These are phyloP conservation scores for Anolis apletophallus DNA, from an alignment of 2,797 vertebrate genomes.

Conservation along the genomic window DNA sequence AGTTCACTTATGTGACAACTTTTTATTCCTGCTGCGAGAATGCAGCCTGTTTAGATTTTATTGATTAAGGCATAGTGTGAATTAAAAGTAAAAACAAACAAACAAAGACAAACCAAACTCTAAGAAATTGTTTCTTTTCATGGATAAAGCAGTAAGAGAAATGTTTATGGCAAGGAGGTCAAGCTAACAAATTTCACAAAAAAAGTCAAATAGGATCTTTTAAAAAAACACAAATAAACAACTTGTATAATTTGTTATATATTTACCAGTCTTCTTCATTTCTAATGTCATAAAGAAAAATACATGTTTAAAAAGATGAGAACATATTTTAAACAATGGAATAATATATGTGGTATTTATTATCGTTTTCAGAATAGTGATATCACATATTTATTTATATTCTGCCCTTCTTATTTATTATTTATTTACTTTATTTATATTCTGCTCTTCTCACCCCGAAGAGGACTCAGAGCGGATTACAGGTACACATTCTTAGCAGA, in stretches of 20 bases:
- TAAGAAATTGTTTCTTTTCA: constrained; percentile 21
- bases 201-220: neutral
- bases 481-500: too few relatives aligned
- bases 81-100: constrained; percentile 47
- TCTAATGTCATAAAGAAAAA: neutral
- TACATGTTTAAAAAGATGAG: neutral
- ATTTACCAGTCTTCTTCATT: neutral
- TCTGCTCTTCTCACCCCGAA: too few relatives aligned
- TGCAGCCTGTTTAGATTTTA: constrained; percentile 38
- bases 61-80: constrained; percentile 47
- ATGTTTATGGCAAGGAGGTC: constrained; percentile 23
- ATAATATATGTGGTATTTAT: neutral
- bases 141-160: neutral
- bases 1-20: constrained; percentile 40
- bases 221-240: too few relatives aligned
- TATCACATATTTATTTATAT: neutral
- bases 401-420: too few relatives aligned
- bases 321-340: neutral
- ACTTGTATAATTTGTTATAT: neutral
- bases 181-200: constrained; percentile 23
- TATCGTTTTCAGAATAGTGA: too few relatives aligned
- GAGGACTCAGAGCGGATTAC: too few relatives aligned
- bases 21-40: constrained; percentile 52
- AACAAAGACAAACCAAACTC: neutral
- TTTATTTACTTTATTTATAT: too few relatives aligned